phyloP scores from a whole-genome alignment of 2,888 invertebrate genomes.

The Eupithecia dodoneata region DNA sequence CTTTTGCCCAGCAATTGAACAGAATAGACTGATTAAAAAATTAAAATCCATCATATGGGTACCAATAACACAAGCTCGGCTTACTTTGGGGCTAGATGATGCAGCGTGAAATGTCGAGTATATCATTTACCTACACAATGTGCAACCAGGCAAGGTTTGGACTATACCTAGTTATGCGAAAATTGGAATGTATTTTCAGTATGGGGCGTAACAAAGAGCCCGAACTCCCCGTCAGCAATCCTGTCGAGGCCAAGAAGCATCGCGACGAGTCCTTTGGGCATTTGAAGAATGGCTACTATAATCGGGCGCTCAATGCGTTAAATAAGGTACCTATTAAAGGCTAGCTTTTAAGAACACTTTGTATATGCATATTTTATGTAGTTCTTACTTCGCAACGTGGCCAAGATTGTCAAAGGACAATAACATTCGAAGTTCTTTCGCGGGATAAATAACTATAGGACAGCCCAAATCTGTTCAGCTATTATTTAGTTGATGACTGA shows the following conservation, averaged over 20 bases:
- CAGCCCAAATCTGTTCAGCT: no score
- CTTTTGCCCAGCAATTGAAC: not conserved
- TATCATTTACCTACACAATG: not conserved
- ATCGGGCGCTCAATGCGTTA: slow-evolving; percentile 88
- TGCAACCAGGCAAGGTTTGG: not conserved
- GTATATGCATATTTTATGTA: no score
- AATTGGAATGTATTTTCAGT: slow-evolving; percentile 26
- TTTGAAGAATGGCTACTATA: slow-evolving; percentile 89
- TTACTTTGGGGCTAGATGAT: not conserved
- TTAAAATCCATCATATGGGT: not conserved
- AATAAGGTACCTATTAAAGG: slow-evolving; percentile 87
- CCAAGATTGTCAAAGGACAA: not conserved
- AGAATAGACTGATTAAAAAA: not conserved
- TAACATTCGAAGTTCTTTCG: not conserved
- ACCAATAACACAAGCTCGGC: not conserved
- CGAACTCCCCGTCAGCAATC: slow-evolving; percentile 71
- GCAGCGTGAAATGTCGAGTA: not conserved
- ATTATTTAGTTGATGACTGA: no score
- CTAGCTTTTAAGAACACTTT: no score
- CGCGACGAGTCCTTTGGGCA: slow-evolving; percentile 91
- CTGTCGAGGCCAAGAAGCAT: slow-evolving; percentile 86
- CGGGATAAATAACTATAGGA: not conserved
- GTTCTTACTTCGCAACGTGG: not conserved
- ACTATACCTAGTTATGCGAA: not conserved
- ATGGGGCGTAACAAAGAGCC: slow-evolving; percentile 77